These are phyloP conservation scores for Cephus runcator DNA, from an alignment of 2,888 invertebrate species.

Conservation along the genomic window DNA sequence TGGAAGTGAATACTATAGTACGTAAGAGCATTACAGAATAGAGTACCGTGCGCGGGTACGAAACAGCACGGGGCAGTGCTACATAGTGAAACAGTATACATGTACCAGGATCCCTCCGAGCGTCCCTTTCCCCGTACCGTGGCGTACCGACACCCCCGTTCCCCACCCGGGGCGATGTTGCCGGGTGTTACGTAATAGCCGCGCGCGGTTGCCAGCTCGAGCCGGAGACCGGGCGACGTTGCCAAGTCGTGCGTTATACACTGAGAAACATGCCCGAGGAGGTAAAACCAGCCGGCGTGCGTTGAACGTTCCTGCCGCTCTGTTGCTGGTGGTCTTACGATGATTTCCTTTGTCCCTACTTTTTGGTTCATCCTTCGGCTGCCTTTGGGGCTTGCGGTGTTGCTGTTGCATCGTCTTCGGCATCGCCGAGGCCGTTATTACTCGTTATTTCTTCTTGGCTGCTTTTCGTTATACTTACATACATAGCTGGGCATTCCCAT, in stretches of 20 bases:
- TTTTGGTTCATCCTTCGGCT: not conserved
- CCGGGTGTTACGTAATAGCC: conserved; percentile 64
- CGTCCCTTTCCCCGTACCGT: conserved; percentile 27
- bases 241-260: conserved; percentile 37
- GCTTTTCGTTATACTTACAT: not conserved
- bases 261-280: conserved; percentile 1
- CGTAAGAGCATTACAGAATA: too few relatives aligned
- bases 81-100: too few relatives aligned
- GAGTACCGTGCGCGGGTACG: not conserved
- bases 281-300: not conserved
- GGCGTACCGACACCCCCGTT: conserved; percentile 31
- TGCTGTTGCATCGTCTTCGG: not conserved
- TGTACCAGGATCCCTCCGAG: not conserved
- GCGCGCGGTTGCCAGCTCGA: conserved; percentile 29
- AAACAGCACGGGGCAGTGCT: not conserved
- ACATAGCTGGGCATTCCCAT: too few relatives aligned
- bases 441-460: not conserved
- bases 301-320: conserved; percentile 34
- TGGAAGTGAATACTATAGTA: too few relatives aligned
- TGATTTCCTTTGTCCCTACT: conserved; percentile 41
- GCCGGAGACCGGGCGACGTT: conserved; percentile 32
- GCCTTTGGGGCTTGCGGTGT: not conserved
- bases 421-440: not conserved
- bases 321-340: conserved; percentile 42
- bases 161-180: conserved; percentile 48